A percentile compares a stretch with the other conserved stretches of the same genome.
Evolutionary conservation across 2,888 invertebrate genomes (phyloP).

Genomic region (Alloscopus bannaensis): DNA sequence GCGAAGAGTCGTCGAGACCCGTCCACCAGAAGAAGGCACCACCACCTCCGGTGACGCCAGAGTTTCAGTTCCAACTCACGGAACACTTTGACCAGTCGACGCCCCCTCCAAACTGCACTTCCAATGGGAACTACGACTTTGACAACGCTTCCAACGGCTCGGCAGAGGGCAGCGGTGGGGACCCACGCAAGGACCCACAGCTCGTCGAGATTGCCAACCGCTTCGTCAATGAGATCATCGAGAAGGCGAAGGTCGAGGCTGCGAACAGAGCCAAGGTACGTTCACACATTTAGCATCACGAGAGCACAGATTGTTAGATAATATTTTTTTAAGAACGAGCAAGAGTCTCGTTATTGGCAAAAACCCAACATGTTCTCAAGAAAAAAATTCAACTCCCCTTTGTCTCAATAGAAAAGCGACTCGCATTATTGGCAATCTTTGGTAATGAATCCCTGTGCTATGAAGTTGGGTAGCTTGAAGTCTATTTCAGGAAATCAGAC

Average conservation of each 20-base stretch:
- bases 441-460: too few species aligned
- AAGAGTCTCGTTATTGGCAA: too few species aligned
- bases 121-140: constrained; percentile 70
- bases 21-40: constrained; percentile 33
- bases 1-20: not conserved
- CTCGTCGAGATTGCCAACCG: constrained; percentile 77
- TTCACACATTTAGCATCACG: too few species aligned
- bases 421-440: too few species aligned
- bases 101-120: constrained; percentile 72
- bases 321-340: too few species aligned
- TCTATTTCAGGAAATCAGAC: too few species aligned
- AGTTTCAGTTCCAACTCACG: constrained; percentile 71
- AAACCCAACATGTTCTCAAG: too few species aligned
- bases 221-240: constrained; percentile 77
- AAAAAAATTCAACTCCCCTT: too few species aligned
- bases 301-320: too few species aligned
- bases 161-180: constrained; percentile 2
- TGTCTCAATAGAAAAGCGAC: too few species aligned
- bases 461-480: too few species aligned
- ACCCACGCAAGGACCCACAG: constrained; percentile 75
- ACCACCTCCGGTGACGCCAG: constrained; percentile 63
- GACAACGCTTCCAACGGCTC: constrained; percentile 30
- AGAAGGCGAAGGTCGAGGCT: constrained; percentile 76
- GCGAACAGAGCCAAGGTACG: constrained; percentile 75
- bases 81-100: constrained; percentile 72